These are phyloP conservation scores for Neodiprion lecontei DNA, from an alignment of 1,140 invertebrate genomes.

Conservation along the genomic window DNA sequence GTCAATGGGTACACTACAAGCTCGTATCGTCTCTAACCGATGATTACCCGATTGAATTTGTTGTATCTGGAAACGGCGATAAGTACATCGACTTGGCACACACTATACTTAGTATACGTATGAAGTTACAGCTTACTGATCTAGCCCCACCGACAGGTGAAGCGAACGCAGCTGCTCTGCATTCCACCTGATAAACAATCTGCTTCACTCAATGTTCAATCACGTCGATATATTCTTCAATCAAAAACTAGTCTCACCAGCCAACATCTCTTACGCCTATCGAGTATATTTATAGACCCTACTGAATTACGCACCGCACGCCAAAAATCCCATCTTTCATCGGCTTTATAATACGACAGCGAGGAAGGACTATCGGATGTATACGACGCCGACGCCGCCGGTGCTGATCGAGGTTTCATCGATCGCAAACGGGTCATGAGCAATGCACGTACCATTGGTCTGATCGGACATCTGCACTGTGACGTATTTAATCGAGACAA, in stretches of 20 bases:
- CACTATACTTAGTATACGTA: not conserved
- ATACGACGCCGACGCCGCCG: not conserved
- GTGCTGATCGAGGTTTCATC: not conserved
- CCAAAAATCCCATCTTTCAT: conserved; percentile 20
- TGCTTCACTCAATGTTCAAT: conserved; percentile 9
- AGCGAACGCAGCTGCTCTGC: too few species aligned
- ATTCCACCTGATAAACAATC: conserved; percentile 22
- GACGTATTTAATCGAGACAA: too few species aligned
- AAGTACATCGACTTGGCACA: conserved; percentile 13
- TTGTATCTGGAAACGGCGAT: conserved; percentile 10
- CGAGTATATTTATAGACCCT: conserved; percentile 14
- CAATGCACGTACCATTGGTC: not conserved
- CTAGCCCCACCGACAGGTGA: too few species aligned
- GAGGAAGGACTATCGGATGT: conserved; percentile 8
- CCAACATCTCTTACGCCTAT: conserved; percentile 22
- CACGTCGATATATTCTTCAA: conserved; percentile 22
- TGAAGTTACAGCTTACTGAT: too few species aligned
- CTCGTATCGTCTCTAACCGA: too few species aligned
- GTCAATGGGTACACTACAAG: too few species aligned
- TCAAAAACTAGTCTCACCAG: conserved; percentile 23
- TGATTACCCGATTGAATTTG: too few species aligned
- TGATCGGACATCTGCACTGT: not conserved
- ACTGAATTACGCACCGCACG: conserved; percentile 20
- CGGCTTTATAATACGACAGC: conserved; percentile 1
- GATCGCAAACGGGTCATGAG: not conserved